phyloP scores from a whole-genome alignment of 2,113 vertebrate genomes.

The Ageneiosus marmoratus region DNA sequence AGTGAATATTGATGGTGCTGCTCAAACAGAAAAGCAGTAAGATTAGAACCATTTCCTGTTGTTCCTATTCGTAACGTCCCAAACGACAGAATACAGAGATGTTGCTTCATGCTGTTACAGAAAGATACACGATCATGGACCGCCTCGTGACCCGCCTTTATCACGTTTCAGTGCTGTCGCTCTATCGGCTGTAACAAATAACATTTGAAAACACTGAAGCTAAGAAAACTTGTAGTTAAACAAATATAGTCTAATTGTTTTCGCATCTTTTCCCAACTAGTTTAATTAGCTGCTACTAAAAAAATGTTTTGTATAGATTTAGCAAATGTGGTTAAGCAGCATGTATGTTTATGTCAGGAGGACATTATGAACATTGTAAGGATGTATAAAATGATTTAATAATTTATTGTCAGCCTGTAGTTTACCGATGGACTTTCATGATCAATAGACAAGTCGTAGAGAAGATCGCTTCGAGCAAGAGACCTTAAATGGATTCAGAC shows the following conservation, averaged over 20 bases:
- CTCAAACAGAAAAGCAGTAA: neutral
- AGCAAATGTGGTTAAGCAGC: neutral
- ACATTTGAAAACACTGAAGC: neutral
- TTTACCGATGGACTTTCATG: too few relatives aligned
- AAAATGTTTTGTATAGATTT: too few relatives aligned
- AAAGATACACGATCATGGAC: neutral
- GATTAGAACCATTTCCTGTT: conserved; percentile 1
- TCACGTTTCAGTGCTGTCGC: neutral
- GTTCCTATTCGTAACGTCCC: neutral
- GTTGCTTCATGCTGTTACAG: conserved; percentile 2
- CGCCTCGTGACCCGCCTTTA: neutral
- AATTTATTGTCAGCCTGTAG: neutral
- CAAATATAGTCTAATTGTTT: too few relatives aligned
- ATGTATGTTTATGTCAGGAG: neutral
- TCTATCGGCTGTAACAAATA: too few relatives aligned
- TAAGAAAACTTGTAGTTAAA: neutral
- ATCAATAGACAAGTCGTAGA: too few relatives aligned
- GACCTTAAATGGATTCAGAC: neutral
- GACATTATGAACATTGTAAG: neutral
- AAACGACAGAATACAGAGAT: neutral
- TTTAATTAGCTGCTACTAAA: too few relatives aligned
- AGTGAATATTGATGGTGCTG: neutral
- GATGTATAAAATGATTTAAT: neutral
- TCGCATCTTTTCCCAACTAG: too few relatives aligned
- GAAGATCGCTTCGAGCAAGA: neutral